phyloP scores from a whole-genome alignment of 2,113 vertebrate species.

The Girardinichthys multiradiatus region DNA sequence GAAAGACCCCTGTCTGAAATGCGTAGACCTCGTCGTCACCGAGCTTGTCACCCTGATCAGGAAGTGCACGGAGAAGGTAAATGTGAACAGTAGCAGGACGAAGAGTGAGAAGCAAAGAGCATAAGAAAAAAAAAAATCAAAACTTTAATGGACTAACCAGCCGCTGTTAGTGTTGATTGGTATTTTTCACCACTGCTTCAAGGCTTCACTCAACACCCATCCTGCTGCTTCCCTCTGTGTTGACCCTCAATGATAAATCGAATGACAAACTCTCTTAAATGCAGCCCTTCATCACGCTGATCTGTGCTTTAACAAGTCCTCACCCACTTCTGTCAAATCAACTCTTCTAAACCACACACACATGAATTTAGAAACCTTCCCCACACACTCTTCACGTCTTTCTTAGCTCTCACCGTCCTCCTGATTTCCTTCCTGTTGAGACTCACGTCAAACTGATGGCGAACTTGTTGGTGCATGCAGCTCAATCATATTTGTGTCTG shows the following conservation, averaged over 20 bases:
- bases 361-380: slow-evolving; percentile 1
- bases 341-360: neutral
- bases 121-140: neutral
- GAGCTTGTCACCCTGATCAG: slow-evolving; percentile 91
- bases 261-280: neutral
- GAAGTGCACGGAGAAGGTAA: slow-evolving; percentile 96
- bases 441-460: slow-evolving; percentile 35
- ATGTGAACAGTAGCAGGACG: neutral
- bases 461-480: slow-evolving; percentile 36
- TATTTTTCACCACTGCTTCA: slow-evolving; percentile 31
- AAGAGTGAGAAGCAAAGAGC: neutral
- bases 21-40: slow-evolving; percentile 94
- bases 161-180: slow-evolving; percentile 27
- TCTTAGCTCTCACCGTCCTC: slow-evolving; percentile 19
- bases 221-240: neutral
- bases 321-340: slow-evolving; percentile 31
- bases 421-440: slow-evolving; percentile 12
- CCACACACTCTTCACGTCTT: neutral
- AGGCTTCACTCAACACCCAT: slow-evolving; percentile 44
- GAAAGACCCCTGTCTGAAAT: slow-evolving; percentile 97
- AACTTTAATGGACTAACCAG: slow-evolving; percentile 30
- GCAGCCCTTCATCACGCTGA: slow-evolving; percentile 25
- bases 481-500: neutral
- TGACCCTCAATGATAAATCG: slow-evolving; percentile 8
- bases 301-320: slow-evolving; percentile 36